Evolutionary conservation across 2,113 vertebrate species (phyloP).

Genomic region (Prinia subflava): DNA sequence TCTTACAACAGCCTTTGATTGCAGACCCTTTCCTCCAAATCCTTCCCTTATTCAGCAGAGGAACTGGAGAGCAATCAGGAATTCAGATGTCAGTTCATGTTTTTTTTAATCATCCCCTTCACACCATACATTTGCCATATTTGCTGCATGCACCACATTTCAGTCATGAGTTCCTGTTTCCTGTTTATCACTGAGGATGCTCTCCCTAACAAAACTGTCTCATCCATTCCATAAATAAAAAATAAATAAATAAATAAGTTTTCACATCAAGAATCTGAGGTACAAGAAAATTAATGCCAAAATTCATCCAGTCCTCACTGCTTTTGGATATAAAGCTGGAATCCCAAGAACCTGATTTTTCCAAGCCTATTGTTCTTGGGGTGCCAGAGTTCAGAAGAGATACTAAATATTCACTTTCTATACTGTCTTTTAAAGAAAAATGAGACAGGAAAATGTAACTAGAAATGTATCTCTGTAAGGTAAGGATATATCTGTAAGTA

Average conservation of each 20-base stretch:
- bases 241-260: background rate
- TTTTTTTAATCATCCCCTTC: background rate
- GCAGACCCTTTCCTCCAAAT: background rate
- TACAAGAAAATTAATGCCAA: background rate
- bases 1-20: background rate
- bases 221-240: background rate
- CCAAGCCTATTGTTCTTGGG: background rate
- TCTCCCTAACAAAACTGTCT: background rate
- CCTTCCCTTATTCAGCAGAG: background rate
- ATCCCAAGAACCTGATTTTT: background rate
- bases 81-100: background rate
- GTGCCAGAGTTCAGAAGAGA: background rate
- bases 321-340: background rate
- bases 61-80: background rate
- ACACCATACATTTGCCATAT: background rate
- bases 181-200: background rate
- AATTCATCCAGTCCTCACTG: background rate
- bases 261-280: background rate
- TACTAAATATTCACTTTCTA: background rate
- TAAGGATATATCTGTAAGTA: background rate
- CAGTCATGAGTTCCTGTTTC: background rate
- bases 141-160: background rate
- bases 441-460: background rate
- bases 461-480: background rate
- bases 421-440: background rate